These are phyloP conservation scores for Pherbina coryleti DNA, from an alignment of 2,888 invertebrate species.

Conservation along the genomic window DNA sequence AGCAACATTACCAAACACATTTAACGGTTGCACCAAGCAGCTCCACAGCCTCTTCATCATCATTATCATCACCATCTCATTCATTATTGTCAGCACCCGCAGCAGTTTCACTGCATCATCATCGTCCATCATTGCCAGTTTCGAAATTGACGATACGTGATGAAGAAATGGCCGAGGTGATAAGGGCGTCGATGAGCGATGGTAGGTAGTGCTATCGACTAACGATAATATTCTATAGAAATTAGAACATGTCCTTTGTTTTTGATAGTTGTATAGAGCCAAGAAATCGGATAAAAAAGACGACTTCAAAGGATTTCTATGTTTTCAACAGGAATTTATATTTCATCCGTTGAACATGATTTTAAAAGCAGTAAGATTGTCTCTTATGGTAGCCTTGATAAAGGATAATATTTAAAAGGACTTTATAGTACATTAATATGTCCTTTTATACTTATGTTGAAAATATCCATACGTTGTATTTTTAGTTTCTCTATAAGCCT, in stretches of 20 bases:
- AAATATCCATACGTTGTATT: too few species aligned
- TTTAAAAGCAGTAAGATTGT: too few species aligned
- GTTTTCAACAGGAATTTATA: too few species aligned
- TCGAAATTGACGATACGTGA: conserved; percentile 64
- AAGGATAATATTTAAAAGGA: too few species aligned
- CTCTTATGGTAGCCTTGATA: too few species aligned
- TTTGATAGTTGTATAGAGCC: not conserved
- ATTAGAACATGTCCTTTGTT: not conserved
- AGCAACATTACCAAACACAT: conserved; percentile 44
- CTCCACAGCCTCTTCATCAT: conserved; percentile 49
- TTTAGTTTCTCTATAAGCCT: too few species aligned
- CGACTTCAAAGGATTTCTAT: too few species aligned
- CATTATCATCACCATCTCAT: conserved; percentile 51
- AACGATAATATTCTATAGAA: not conserved
- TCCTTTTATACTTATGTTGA: too few species aligned
- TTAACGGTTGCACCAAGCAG: conserved; percentile 40
- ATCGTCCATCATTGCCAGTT: conserved; percentile 64
- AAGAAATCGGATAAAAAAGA: too few species aligned
- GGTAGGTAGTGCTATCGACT: conserved; percentile 53
- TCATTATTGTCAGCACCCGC: conserved; percentile 41
- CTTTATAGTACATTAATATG: too few species aligned
- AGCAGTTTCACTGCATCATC: conserved; percentile 52
- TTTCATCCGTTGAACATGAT: too few species aligned
- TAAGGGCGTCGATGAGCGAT: conserved; percentile 64
- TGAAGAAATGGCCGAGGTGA: conserved; percentile 66